A percentile compares a stretch with the other conserved stretches of the same genome.
Evolutionary conservation across 2,113 vertebrate species (phyloP).

Genomic region (Ochotona curzoniae): DNA sequence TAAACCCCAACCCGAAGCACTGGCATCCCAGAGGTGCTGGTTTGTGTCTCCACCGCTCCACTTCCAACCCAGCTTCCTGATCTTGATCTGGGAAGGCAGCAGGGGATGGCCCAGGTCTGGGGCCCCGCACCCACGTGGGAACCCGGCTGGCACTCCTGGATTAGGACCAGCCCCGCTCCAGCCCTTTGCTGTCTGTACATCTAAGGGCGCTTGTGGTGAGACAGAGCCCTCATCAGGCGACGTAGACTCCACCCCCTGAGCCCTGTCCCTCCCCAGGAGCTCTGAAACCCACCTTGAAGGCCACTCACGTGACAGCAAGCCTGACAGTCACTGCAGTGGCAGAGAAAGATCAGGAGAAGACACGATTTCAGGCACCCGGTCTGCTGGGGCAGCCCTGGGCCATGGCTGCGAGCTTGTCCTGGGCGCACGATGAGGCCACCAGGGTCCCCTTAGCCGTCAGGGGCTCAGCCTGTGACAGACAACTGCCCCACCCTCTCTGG

Average conservation of each 20-base stretch:
- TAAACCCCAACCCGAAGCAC: no score
- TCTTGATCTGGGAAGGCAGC: no score
- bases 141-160: no score
- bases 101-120: no score
- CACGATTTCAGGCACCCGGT: no score
- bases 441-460: neutral
- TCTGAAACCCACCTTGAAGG: neutral
- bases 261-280: neutral
- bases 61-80: no score
- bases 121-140: no score
- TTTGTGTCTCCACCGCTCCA: no score
- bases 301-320: neutral
- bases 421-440: neutral
- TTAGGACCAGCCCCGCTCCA: no score
- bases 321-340: neutral
- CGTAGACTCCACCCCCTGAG: rapidly evolving
- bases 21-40: no score
- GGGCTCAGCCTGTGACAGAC: neutral
- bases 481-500: neutral
- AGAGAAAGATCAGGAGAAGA: no score
- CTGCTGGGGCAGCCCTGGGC: neutral
- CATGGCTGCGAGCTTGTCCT: neutral
- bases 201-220: neutral
- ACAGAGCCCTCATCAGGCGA: neutral
- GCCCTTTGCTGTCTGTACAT: no score